Evolutionary conservation across 2,113 vertebrate species (phyloP), one percentile per base, ranked within the genome.

Genomic region (Melanotaenia duboulayi): DNA sequence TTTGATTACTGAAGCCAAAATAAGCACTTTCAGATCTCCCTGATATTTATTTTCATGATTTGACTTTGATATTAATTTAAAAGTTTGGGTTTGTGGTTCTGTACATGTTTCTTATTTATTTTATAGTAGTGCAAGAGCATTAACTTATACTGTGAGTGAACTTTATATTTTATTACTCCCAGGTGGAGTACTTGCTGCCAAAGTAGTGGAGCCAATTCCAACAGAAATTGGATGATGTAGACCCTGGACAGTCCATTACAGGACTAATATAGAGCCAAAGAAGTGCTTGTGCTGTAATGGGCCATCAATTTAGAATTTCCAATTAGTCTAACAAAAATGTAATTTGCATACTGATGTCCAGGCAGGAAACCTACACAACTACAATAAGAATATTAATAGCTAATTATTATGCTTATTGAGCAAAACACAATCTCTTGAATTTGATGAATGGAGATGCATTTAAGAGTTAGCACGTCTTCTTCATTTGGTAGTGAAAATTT

Each of bases 391-490:
- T 14, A 16, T n/a, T 9, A n/a, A 48, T 14, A 14, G 22, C 3
- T 57, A 23, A 7, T 52, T 46, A 50, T 46, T 16, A 16, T 37
- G 25, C 46, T 50, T 12, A 48, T 46, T 25, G 19, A 22, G 35
- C 64, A 48, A 64, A 68, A 71, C 6, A 60, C 44, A 39, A 20
- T 32, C 16, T 16, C 6, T 52, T 71, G 28, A 14, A 44, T 48
- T 25, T 62, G 11, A 65, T 12, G 22, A 25, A 19, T 12, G 20
- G 13, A 39, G 7, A 14, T 16, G 4, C 32, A 44, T 28, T 51
- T 49, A 28, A 77, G 58, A 25, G 52, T 67, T 80, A 49, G 46
- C 74, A 84, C 76, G 82, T 73, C 67, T 54, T 65, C 11, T 74
- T 80, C 81, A 62, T 82, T 58, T 65, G 67, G 78, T 16, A 73